phyloP scores from a whole-genome alignment of 1,140 invertebrate species.

The Cydia strobilella region DNA sequence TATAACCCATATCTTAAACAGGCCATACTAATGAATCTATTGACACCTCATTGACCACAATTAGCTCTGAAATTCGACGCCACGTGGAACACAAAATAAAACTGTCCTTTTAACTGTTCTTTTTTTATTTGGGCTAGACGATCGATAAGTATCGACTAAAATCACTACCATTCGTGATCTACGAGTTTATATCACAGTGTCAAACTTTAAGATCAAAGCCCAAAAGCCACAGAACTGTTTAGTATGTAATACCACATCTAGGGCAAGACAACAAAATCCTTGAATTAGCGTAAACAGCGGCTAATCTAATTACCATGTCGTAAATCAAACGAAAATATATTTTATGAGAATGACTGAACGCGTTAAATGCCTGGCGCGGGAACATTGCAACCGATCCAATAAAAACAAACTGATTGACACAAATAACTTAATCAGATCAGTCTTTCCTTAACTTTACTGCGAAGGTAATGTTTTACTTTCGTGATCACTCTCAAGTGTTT shows the following conservation, averaged over 20 bases:
- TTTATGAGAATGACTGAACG: constrained; percentile 12
- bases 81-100: too few relatives aligned
- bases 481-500: background rate
- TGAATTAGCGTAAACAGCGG: constrained; percentile 12
- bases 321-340: constrained; percentile 29
- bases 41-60: too few relatives aligned
- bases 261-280: constrained; percentile 2
- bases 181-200: background rate
- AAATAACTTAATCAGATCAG: constrained; percentile 8
- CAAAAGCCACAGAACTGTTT: constrained; percentile 1
- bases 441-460: background rate
- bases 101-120: too few relatives aligned
- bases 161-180: background rate
- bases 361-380: background rate
- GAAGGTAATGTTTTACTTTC: background rate
- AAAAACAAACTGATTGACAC: constrained; percentile 22
- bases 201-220: constrained; percentile 1
- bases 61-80: too few relatives aligned
- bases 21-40: too few relatives aligned
- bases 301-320: constrained; percentile 28
- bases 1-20: too few relatives aligned
- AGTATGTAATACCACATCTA: background rate
- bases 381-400: constrained; percentile 5
- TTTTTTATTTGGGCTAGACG: too few relatives aligned
- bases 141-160: background rate